Evolutionary conservation across 1,140 invertebrate species (phyloP).

Genomic region (Bombus picipes): DNA sequence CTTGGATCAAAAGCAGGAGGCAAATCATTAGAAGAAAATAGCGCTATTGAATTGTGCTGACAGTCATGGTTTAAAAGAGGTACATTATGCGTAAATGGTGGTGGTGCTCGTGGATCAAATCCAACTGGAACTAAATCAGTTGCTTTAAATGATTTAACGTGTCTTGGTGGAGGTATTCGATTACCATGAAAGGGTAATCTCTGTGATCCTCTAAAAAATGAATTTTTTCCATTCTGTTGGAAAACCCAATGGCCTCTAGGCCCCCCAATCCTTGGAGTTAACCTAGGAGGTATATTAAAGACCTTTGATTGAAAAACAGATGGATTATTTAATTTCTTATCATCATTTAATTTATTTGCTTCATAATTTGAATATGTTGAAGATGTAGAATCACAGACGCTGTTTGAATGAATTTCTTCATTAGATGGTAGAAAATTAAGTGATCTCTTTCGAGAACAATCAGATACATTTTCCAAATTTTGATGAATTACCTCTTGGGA

Average conservation of each 20-base stretch:
- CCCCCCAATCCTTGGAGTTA: neutral
- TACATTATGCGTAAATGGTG: conserved; percentile 26
- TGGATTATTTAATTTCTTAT: conserved; percentile 2
- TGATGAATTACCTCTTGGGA: neutral
- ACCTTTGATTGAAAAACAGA: conserved; percentile 11
- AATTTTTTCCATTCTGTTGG: conserved; percentile 27
- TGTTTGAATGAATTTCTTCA: conserved; percentile 3
- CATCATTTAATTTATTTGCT: neutral
- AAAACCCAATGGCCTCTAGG: conserved; percentile 22
- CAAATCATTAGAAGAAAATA: conserved; percentile 33
- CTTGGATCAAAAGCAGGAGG: conserved; percentile 45
- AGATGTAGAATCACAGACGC: neutral
- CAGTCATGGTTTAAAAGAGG: conserved; percentile 33
- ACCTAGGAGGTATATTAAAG: conserved; percentile 5
- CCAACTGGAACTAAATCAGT: conserved; percentile 22
- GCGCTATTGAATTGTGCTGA: conserved; percentile 2
- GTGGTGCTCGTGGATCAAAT: conserved; percentile 40
- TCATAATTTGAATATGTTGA: conserved; percentile 7
- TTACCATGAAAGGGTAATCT: conserved; percentile 35
- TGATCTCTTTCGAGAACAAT: neutral
- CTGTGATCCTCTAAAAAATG: conserved; percentile 30
- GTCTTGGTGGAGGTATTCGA: neutral
- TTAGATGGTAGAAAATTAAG: neutral
- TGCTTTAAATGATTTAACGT: neutral
- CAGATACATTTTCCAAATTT: neutral